Conservation (phyloP, 92 coral and sea anemone genomes). For the Actinostola sp. region DNA sequence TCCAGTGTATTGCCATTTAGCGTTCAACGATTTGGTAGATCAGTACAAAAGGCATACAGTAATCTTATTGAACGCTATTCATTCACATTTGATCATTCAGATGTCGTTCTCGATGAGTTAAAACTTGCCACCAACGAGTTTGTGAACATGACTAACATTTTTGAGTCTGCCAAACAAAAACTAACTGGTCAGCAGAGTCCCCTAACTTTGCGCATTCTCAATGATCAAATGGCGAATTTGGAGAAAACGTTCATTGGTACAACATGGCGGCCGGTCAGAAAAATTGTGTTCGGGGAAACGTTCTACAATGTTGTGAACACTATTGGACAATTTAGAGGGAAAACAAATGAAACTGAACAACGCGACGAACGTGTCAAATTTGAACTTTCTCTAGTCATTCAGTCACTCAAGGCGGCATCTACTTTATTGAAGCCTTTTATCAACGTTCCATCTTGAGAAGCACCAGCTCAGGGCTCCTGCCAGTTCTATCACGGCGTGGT, state of each 20-base stretch:
- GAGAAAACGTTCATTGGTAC: constrained; percentile 71
- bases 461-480: too few relatives aligned
- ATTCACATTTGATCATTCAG: not conserved
- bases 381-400: not conserved
- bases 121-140: constrained; percentile 37
- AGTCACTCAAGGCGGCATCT: not conserved
- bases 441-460: too few relatives aligned
- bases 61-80: not conserved
- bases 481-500: too few relatives aligned
- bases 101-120: constrained; percentile 30
- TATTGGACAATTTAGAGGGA: constrained; percentile 12
- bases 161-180: constrained; percentile 38
- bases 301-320: constrained; percentile 49
- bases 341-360: constrained; percentile 36
- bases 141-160: constrained; percentile 39
- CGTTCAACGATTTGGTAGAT: constrained; percentile 50
- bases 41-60: constrained; percentile 31
- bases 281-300: constrained; percentile 29
- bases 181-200: constrained; percentile 36
- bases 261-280: not conserved
- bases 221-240: constrained; percentile 77
- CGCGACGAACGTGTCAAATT: not conserved
- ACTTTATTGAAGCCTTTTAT: not conserved
- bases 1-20: constrained; percentile 73
- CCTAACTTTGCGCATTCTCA: constrained; percentile 61